Percentiles rank a stretch among this genome's conserved stretches.
These are phyloP conservation scores for Psilopogon haemacephalus DNA, from an alignment of 2,113 vertebrate species.

Conservation along the genomic window DNA sequence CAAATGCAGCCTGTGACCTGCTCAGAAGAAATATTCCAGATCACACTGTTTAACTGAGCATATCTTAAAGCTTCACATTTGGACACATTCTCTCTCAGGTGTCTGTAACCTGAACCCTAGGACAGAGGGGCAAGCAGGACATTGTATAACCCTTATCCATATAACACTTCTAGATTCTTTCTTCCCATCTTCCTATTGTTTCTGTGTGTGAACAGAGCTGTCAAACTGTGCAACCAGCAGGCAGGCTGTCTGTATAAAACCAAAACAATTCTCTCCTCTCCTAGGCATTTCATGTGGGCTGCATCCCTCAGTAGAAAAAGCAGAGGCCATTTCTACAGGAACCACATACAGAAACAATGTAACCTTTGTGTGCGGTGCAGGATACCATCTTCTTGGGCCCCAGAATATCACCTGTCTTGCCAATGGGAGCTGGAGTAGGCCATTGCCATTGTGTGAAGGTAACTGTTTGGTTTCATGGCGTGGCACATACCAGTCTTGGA, in stretches of 20 bases:
- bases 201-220: not conserved
- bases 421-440: constrained; percentile 72
- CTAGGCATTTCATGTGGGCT: constrained; percentile 64
- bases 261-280: not conserved
- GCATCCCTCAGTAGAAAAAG: constrained; percentile 62
- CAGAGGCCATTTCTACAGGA: constrained; percentile 47
- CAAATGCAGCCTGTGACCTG: not conserved
- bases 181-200: not conserved
- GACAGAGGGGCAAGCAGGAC: not conserved
- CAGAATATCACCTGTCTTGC: constrained; percentile 69
- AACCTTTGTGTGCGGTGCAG: constrained; percentile 61
- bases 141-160: not conserved
- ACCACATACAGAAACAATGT: constrained; percentile 59
- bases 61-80: not conserved
- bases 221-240: not conserved
- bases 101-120: not conserved
- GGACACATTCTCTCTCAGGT: not conserved
- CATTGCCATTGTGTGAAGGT: constrained; percentile 69
- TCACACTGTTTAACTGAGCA: not conserved
- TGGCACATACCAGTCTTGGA: not conserved
- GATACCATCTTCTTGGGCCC: constrained; percentile 65
- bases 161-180: not conserved
- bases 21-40: not conserved
- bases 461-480: not conserved
- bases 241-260: not conserved